These are phyloP conservation scores for Tenthredo scrophulariae DNA, from an alignment of 2,888 invertebrate genomes.

Conservation along the genomic window DNA sequence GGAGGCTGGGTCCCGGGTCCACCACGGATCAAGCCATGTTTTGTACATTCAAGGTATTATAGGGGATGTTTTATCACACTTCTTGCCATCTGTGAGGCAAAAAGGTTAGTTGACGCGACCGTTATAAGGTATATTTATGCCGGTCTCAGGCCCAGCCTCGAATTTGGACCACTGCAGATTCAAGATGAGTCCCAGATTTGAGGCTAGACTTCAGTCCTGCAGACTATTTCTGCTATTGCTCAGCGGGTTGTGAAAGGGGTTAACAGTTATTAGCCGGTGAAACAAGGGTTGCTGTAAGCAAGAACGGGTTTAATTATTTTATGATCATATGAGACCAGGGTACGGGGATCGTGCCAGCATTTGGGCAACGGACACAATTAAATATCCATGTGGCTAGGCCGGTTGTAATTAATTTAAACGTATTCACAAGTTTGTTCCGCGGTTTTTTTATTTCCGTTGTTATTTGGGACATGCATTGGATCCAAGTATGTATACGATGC, in stretches of 20 bases:
- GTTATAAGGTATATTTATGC: conserved; percentile 21
- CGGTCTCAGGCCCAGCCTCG: conserved; percentile 14
- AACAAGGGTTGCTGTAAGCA: conserved; percentile 40
- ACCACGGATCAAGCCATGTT: conserved; percentile 2
- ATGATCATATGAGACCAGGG: conserved; percentile 23
- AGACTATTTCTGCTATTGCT: conserved; percentile 3
- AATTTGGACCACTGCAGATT: neutral
- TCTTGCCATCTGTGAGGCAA: neutral
- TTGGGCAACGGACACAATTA: neutral
- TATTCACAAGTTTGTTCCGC: neutral
- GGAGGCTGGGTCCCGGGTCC: neutral
- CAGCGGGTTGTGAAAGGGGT: conserved; percentile 28
- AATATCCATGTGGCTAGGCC: conserved; percentile 4
- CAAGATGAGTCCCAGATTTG: neutral
- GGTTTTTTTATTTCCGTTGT: neutral
- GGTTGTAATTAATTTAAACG: conserved; percentile 15
- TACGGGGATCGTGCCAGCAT: neutral
- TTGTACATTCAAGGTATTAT: conserved; percentile 29
- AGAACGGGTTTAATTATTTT: conserved; percentile 50
- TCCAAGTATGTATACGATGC: neutral
- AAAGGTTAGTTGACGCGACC: conserved; percentile 16
- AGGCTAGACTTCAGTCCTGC: neutral
- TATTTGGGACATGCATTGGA: neutral
- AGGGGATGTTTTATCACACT: conserved; percentile 35
- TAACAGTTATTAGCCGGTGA: conserved; percentile 46